Conservation (phyloP, 2,797 vertebrate genomes). For the Pseudomugil tenellus region DNA sequence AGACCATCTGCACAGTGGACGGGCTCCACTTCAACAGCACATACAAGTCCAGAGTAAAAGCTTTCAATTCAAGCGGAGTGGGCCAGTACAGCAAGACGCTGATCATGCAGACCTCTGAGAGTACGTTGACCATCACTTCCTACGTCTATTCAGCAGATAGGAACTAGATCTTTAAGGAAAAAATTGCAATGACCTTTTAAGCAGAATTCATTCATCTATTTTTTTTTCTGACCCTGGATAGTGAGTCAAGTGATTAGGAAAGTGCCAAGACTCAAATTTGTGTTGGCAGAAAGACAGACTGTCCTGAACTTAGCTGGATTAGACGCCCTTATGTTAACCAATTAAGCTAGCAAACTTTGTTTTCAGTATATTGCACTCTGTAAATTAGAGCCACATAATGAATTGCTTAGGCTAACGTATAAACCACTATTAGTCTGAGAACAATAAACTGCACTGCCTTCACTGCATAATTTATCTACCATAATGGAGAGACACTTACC, state of each 20-base stretch:
- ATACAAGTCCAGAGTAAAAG: conserved; percentile 95
- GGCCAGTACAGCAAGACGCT: conserved; percentile 99
- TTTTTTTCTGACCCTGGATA: neutral
- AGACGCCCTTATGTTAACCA: neutral
- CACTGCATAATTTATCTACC: conserved; percentile 1
- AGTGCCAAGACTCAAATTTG: conserved; percentile 17
- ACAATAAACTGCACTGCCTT: neutral
- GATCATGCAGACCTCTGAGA: conserved; percentile 96
- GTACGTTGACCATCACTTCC: conserved; percentile 78
- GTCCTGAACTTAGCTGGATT: neutral
- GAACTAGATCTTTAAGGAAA: neutral
- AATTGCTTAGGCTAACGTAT: neutral
- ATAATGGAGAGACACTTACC: conserved; percentile 2
- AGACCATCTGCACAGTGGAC: conserved; percentile 98
- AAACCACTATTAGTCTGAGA: neutral
- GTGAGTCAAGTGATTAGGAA: neutral
- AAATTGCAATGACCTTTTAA: conserved; percentile 7
- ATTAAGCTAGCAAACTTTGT: neutral
- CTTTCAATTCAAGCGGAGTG: conserved; percentile 94
- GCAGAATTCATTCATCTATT: conserved; percentile 19
- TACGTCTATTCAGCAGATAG: neutral
- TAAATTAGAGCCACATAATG: neutral
- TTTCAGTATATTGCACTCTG: neutral
- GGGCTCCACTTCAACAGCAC: conserved; percentile 99
- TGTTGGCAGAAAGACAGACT: neutral